Evolutionary conservation across 2,113 vertebrate species (phyloP), one percentile per base, ranked within the genome.

Genomic region (Passer domesticus): DNA sequence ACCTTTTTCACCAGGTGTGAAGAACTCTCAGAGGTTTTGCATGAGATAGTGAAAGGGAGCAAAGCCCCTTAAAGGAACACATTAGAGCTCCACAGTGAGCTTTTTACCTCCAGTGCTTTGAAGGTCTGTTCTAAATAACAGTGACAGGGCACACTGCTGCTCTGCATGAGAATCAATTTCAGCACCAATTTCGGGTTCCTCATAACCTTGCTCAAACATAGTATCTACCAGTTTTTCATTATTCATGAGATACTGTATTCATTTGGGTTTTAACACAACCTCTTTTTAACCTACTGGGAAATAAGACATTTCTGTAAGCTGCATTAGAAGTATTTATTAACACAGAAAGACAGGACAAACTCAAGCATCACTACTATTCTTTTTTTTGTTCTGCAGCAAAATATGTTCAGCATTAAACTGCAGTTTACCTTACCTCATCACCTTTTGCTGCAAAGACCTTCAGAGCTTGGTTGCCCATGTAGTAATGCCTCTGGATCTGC

Each of bases 391-490:
- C 37, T 74, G 39, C 3, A 16, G 62, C 12, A 74, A 77, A 72
- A 63, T 3, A 62, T 1, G 0, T 52, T 82, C 56, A 78, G 21
- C 53, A 41, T n/a, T 46, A 84, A 87, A 76, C 18, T 72, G 75
- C 30, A 33, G 30, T 90, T 85, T 47, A 88, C 87, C 97, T 98
- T 81, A 99, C 99, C 98, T 99, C 98, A 95, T 99, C 99, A 92
- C 97, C 98, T 90, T 96, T 98, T 2, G 97, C 87, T 83, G 99
- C 92, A 97, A 99, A 99, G 44, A 99, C 98, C 96, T 99, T 99
- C 67, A 99, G 43, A 90, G 98, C 97, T 81, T 99, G 99, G 72
- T 44, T 97, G 78, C 99, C 99, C 98, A 99, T 98, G 72, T 98
- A 99, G 60, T 98, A 98, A 95, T 98, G 98, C 47, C 98, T 98